Base-by-base conservation (phyloP, 2,797 vertebrate species). In the Myripristis murdjan region DNA sequence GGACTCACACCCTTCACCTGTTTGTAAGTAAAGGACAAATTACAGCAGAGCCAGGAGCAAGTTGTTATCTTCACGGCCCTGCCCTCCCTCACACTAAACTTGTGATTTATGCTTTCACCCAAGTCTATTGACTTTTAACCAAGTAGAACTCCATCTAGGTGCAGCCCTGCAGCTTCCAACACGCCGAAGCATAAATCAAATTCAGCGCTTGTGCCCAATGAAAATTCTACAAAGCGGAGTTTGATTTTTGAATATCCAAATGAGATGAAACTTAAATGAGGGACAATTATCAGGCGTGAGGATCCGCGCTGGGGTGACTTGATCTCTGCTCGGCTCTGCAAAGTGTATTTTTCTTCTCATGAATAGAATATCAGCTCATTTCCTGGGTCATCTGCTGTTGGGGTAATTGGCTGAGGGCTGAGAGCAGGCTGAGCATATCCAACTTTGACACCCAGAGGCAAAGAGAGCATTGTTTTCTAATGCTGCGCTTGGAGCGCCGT, bases 331-430 rank as follows among this genome's bases (percentile, higher is more conserved):
- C 47, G 6, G 57, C 68, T 79, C 68, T 47, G 78, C 72, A 71
- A 88, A 89, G 79, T 70, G 82, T 81, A 73, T 82, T 84, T 87
- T 90, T 49, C 75, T 62, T 53, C 77, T 85, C 79, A 84, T 90
- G 88, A 89, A 85, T 86, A 86, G 82, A 79, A 85, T 69, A 89
- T 85, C 76, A 83, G 81, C 83, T 89, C 74, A 84, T 89, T 89
- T 89, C 86, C 87, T 84, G 86, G 89, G 88, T 91, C 85, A 85
- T 88, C 82, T 77, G 79, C 67, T 74, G 61, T 69, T 39, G 1
- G 47, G 57, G 53, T 87, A 85, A 89, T 86, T 87, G 70, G 67
- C 65, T 73, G 11, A 76, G 52, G 72, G 64, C 67, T 77, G 71
- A 59, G 56, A 71, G 57, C 67, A 51, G 44, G 16, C 10, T 35